phyloP scores from a whole-genome alignment of 1,140 invertebrate species.

The Drosophila kikkawai region DNA sequence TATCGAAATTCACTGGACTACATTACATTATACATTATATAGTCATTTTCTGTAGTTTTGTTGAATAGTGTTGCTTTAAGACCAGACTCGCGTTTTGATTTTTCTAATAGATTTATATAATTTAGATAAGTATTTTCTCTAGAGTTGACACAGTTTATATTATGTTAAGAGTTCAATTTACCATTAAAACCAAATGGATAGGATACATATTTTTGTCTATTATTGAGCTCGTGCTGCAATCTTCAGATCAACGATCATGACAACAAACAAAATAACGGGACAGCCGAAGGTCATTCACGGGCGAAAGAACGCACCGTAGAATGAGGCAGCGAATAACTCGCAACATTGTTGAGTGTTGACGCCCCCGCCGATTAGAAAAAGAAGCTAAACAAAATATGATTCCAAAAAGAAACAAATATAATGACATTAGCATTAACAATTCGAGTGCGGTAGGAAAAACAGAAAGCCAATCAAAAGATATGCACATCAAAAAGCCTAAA shows the following conservation, averaged over 20 bases:
- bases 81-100: no score
- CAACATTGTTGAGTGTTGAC: constrained; percentile 12
- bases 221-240: constrained; percentile 2
- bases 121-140: no score
- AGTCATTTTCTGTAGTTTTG: no score
- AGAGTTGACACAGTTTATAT: background rate
- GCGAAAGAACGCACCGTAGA: constrained; percentile 22
- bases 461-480: no score
- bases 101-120: no score
- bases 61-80: no score
- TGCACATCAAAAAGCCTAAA: no score
- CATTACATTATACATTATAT: no score
- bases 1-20: no score
- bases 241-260: constrained; percentile 12
- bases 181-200: no score
- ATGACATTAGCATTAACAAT: constrained; percentile 7
- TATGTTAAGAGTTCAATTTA: no score
- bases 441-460: background rate
- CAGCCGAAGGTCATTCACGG: constrained; percentile 44
- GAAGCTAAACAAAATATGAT: constrained; percentile 21
- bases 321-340: constrained; percentile 21
- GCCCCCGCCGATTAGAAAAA: constrained; percentile 28
- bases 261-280: constrained; percentile 8
- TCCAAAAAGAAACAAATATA: constrained; percentile 16
- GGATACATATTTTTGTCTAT: background rate